These are phyloP conservation scores for Ametastegia equiseti DNA, from an alignment of 2,888 invertebrate species.

Conservation along the genomic window DNA sequence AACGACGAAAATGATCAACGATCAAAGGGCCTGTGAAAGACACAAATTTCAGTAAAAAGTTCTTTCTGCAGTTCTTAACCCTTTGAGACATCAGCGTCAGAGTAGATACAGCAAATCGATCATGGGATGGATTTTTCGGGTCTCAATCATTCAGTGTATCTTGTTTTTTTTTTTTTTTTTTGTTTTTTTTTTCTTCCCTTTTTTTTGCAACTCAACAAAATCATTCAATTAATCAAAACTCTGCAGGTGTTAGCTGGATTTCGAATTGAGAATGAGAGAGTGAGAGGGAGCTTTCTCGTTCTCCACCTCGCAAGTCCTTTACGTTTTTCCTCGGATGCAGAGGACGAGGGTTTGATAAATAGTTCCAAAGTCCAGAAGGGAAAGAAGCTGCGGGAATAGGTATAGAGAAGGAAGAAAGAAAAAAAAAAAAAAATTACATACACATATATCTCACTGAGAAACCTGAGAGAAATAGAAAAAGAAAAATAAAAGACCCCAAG, in stretches of 20 bases:
- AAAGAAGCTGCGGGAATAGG: background rate
- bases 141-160: background rate
- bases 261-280: background rate
- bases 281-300: no score
- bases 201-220: background rate
- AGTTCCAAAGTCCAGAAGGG: background rate
- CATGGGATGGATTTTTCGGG: background rate
- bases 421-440: background rate
- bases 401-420: background rate
- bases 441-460: no score
- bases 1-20: no score
- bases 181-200: background rate
- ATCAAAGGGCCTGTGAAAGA: no score
- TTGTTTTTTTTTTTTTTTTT: background rate
- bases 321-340: no score
- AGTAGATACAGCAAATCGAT: background rate
- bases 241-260: background rate
- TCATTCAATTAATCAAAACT: constrained; percentile 15
- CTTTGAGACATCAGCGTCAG: background rate
- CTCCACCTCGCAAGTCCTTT: background rate
- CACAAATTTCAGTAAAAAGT: no score
- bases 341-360: background rate
- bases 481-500: background rate
- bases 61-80: background rate
- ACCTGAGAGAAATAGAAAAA: background rate